These are phyloP conservation scores for Poeciliopsis presidionis DNA, from an alignment of 2,797 vertebrate species.

Conservation along the genomic window DNA sequence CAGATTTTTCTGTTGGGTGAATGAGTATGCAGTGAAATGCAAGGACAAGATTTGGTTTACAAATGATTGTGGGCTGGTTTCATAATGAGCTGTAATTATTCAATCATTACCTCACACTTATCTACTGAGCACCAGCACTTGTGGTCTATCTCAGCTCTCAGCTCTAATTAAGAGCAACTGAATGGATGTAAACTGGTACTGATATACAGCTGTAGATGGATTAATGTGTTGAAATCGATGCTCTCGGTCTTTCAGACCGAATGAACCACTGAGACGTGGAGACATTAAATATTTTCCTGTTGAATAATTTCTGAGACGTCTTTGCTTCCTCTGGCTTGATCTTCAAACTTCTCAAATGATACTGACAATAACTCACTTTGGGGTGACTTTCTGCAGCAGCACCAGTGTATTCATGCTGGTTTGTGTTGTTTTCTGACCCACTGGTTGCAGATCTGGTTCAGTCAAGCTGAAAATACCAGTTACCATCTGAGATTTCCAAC, in stretches of 20 bases:
- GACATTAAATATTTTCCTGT: too few species aligned
- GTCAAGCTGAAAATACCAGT: neutral
- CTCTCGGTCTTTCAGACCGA: too few species aligned
- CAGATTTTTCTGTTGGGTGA: slow-evolving; percentile 1
- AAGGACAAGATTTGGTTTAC: slow-evolving; percentile 26
- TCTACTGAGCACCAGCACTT: slow-evolving; percentile 42
- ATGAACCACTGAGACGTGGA: too few species aligned
- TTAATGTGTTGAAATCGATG: too few species aligned
- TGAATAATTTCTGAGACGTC: too few species aligned
- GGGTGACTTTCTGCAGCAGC: neutral
- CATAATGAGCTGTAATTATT: slow-evolving; percentile 39
- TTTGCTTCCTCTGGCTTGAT: too few species aligned
- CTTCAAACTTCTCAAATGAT: too few species aligned
- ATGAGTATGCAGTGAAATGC: neutral
- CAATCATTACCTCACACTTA: slow-evolving; percentile 61
- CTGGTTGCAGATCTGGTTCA: neutral
- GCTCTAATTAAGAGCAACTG: slow-evolving; percentile 53
- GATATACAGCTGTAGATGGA: too few species aligned
- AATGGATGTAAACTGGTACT: slow-evolving; percentile 20
- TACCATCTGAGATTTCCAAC: neutral
- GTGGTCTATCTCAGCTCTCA: slow-evolving; percentile 56
- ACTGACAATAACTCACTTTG: neutral
- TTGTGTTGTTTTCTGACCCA: neutral
- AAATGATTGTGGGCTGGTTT: slow-evolving; percentile 44
- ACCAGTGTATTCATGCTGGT: neutral